Evolutionary conservation across 2,113 vertebrate species (phyloP), one percentile per base, ranked within the genome.

Genomic region (Siniperca chuatsi): DNA sequence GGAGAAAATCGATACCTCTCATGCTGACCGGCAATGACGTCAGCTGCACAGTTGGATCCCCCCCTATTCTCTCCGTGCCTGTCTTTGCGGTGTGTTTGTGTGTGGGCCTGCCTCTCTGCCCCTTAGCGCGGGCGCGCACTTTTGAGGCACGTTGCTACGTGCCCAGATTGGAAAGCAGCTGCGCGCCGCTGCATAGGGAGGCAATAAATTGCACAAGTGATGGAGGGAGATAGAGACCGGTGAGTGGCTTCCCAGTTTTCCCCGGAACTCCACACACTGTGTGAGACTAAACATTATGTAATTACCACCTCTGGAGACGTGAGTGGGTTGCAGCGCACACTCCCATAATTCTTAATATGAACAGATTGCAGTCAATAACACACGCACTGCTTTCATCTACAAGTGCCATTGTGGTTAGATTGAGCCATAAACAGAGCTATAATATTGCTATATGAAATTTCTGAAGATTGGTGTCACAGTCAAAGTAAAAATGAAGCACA

Each of bases 141-240:
- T 78, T 57, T 50, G 67, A 90, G 77, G 75, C 83, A 79, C 73
- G 89, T 69, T 82, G 82, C 79, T 90, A 92, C 92, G 90, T 92
- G 93, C 83, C 82, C 83, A 58, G 91, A 90, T 89, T 94, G 85
- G 40, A 79, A 93, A 94, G 69, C 86, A 91, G 86, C 83, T 80
- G 84, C 67, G 75, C 33, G 72, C 61, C 65, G 23, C 80, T 69
- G 81, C 69, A 58, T 37, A 58, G 50, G 64, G 55, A 83, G 79
- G 79, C 83, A 75, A 75, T 75, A 81, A 77, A 69, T 78, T 82
- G 68, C 73, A 52, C 75, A 64, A 66, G 62, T 71, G 80, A 85
- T 72, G 68, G 61, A 68, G 20, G 40, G 57, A 75, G 81, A 82
- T 64, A 15, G 23, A 46, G 15, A 58, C 61, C n/a, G 12, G 44